Evolutionary conservation across 1,140 invertebrate genomes (phyloP), one percentile per base, ranked within the genome.

Genomic region (Drosophila auraria): DNA sequence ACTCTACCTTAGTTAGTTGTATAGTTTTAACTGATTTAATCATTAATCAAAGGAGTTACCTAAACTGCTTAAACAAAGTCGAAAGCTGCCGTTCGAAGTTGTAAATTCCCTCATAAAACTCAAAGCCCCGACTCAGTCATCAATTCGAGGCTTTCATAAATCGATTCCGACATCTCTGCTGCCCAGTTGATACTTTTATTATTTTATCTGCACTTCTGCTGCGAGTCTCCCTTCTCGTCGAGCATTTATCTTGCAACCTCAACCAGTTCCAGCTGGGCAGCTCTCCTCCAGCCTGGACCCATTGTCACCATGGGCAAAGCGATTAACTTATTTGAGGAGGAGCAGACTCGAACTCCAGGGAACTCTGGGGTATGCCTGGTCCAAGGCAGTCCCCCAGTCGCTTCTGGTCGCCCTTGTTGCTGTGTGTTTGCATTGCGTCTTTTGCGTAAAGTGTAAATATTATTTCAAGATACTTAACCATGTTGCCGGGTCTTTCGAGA

Each of bases 381-480:
- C 5, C 3, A 9, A 25, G 65, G 68, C 33, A 38, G 23, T 23
- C 4, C 4, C 23, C 25, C 1, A 38, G 50, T 57, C 42, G 40
- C n/a, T 50, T 30, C 15, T 5, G 8, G 15, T 40, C 47, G n/a
- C 14, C 25, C n/a, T 51, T 72, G 65, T 51, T 71, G 72, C 63
- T 87, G 84, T 87, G 83, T 87, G 84, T 87, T 89, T 87, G 81
- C 73, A 44, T 61, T 83, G 70, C 69, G 80, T 89, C 83, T 87
- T 84, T 82, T 84, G 86, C 81, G 66, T 76, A 79, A 84, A 89
- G 81, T 84, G 86, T 89, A 89, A 89, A 89, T 89, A 89, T 90
- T 89, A 90, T 90, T 86, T 61, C 79, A 89, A 89, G 86, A 89
- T 89, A 84, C 82, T 89, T 89, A 79, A 64, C 82, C 74, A 82